These are phyloP conservation scores for Achroia grisella DNA, from an alignment of 1,140 invertebrate genomes.

Conservation along the genomic window DNA sequence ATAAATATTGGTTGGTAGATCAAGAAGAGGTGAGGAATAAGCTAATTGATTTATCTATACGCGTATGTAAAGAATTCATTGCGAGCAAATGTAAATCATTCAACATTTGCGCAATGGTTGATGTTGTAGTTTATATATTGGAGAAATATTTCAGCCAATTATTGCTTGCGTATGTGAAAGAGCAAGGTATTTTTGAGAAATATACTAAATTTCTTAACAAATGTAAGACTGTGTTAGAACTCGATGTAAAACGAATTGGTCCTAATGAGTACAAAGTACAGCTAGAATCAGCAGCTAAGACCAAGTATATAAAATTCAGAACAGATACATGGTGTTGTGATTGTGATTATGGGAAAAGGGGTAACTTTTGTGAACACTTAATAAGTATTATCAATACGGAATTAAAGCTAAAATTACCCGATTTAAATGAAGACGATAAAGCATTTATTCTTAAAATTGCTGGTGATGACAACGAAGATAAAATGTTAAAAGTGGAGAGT, in stretches of 20 bases:
- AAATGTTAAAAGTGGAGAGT: not conserved
- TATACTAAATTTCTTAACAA: slow-evolving; percentile 5
- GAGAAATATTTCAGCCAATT: slow-evolving; percentile 4
- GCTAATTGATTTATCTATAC: slow-evolving; percentile 2
- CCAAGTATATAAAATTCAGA: slow-evolving; percentile 3
- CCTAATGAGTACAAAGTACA: slow-evolving; percentile 7
- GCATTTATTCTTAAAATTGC: slow-evolving; percentile 5
- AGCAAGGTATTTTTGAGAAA: not conserved
- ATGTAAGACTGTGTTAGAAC: not conserved
- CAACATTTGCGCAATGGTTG: slow-evolving; percentile 8
- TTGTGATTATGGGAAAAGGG: slow-evolving; percentile 7
- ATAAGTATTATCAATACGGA: slow-evolving; percentile 4
- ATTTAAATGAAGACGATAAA: slow-evolving; percentile 5
- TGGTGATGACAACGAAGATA: slow-evolving; percentile 2
- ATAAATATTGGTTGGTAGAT: not conserved
- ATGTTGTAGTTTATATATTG: slow-evolving; percentile 12
- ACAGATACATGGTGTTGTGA: slow-evolving; percentile 15
- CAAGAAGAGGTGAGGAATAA: not conserved
- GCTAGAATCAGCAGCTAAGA: not conserved
- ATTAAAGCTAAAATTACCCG: not conserved
- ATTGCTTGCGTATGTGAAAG: not conserved
- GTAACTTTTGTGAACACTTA: slow-evolving; percentile 12
- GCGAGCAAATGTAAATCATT: slow-evolving; percentile 12
- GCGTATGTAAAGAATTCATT: slow-evolving; percentile 13
- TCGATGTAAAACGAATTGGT: not conserved